These are phyloP conservation scores for Porites evermanni DNA, from an alignment of 92 coral and sea anemone genomes.

Conservation along the genomic window DNA sequence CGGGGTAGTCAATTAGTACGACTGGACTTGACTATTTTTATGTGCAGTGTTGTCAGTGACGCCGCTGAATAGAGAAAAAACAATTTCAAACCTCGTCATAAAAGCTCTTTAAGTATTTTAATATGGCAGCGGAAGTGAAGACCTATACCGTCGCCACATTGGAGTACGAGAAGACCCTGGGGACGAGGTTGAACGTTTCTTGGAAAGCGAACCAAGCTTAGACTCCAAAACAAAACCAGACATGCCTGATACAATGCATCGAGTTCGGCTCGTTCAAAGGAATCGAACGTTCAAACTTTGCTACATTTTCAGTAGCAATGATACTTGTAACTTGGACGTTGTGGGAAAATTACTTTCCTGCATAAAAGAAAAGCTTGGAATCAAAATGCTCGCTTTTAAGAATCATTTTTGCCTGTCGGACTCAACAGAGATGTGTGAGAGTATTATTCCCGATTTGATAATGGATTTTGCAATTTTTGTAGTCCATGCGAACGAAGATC, in stretches of 20 bases:
- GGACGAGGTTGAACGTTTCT: neutral
- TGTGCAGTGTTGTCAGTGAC: no score
- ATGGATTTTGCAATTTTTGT: constrained; percentile 66
- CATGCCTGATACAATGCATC: neutral
- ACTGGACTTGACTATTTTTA: no score
- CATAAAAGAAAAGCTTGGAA: constrained; percentile 14
- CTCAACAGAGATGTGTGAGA: constrained; percentile 36
- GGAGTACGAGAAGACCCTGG: no score
- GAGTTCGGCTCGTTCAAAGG: neutral
- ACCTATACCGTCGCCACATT: no score
- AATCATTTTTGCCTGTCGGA: constrained; percentile 56
- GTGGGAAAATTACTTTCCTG: constrained; percentile 56
- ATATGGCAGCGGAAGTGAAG: no score
- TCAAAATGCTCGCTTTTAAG: constrained; percentile 25
- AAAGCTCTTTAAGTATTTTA: no score
- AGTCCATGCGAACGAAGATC: constrained; percentile 73
- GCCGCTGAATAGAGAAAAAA: no score
- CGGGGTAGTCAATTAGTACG: no score
- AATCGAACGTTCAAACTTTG: neutral
- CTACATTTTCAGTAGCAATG: constrained; percentile 81
- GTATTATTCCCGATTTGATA: neutral
- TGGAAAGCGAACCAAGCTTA: neutral
- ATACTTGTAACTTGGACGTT: constrained; percentile 54
- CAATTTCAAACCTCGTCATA: no score
- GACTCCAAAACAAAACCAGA: neutral